phyloP scores from a whole-genome alignment of 2,888 invertebrate species.

The Dynastes grantii region DNA sequence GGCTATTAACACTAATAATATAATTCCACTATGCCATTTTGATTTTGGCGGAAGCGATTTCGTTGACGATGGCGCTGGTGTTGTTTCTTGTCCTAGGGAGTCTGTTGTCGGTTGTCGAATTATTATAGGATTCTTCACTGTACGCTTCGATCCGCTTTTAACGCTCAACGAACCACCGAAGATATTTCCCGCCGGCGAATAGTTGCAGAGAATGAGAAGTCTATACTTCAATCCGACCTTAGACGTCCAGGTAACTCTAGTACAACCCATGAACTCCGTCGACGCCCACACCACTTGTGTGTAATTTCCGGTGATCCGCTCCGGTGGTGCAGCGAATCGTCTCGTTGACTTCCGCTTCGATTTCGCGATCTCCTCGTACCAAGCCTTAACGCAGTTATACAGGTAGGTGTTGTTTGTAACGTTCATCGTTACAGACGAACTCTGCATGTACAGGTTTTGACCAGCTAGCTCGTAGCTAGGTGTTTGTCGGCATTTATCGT shows the following conservation, averaged over 20 bases:
- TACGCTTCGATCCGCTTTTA: too few species aligned
- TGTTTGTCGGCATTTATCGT: slow-evolving; percentile 41
- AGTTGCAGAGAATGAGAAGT: slow-evolving; percentile 30
- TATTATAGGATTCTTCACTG: too few species aligned
- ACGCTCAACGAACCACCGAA: too few species aligned
- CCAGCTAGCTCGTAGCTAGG: slow-evolving; percentile 1
- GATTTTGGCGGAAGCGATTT: too few species aligned
- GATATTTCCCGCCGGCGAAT: slow-evolving; percentile 29
- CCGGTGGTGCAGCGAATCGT: neutral
- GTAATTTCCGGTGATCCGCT: slow-evolving; percentile 9
- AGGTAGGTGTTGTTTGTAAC: neutral
- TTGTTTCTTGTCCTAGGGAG: too few species aligned
- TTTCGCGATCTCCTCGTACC: slow-evolving; percentile 14
- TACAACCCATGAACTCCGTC: slow-evolving; percentile 33
- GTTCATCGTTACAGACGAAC: neutral
- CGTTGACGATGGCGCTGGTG: too few species aligned
- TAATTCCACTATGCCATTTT: too few species aligned
- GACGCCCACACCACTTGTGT: slow-evolving; percentile 41
- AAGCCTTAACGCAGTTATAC: neutral
- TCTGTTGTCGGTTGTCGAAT: too few species aligned
- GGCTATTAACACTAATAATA: too few species aligned
- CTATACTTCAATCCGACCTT: neutral
- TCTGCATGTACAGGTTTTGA: slow-evolving; percentile 30
- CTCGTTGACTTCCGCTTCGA: neutral
- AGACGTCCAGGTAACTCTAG: slow-evolving; percentile 20